Conservation (phyloP, 2,888 invertebrate genomes). For the Synanthedon andrenaeformis region DNA sequence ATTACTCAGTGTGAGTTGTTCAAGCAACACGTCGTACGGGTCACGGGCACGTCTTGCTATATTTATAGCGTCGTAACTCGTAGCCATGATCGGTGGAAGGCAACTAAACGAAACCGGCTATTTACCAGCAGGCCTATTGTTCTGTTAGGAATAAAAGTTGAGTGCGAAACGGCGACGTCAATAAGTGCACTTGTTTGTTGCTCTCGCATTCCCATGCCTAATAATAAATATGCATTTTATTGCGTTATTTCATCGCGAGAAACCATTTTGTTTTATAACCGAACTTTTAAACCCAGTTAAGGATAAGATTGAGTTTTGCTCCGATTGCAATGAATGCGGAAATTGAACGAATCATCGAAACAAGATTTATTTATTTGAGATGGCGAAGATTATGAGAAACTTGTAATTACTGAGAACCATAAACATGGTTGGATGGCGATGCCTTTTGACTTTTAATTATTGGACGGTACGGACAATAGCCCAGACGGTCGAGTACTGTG, state of each 20-base stretch:
- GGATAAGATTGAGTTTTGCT: slow-evolving; percentile 9
- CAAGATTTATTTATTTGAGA: slow-evolving; percentile 27
- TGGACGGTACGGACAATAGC: slow-evolving; percentile 33
- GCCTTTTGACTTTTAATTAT: slow-evolving; percentile 57
- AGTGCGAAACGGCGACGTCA: slow-evolving; percentile 30
- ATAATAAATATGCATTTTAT: slow-evolving; percentile 34
- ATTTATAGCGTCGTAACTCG: slow-evolving; percentile 66
- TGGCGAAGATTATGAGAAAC: slow-evolving; percentile 18
- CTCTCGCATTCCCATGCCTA: slow-evolving; percentile 29
- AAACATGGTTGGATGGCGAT: slow-evolving; percentile 36
- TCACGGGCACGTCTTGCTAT: slow-evolving; percentile 58
- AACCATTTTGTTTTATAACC: slow-evolving; percentile 18
- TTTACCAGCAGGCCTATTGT: slow-evolving; percentile 53
- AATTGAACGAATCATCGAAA: slow-evolving; percentile 23
- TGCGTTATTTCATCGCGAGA: slow-evolving; percentile 36
- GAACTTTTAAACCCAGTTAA: slow-evolving; percentile 8
- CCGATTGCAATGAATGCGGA: background rate
- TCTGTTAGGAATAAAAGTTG: slow-evolving; percentile 53
- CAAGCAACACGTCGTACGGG: slow-evolving; percentile 28
- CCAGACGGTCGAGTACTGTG: slow-evolving; percentile 18
- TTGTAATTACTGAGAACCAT: slow-evolving; percentile 41
- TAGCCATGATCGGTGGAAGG: slow-evolving; percentile 51
- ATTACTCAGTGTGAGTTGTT: background rate
- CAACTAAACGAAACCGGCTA: slow-evolving; percentile 44
- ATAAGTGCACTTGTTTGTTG: slow-evolving; percentile 42